These are phyloP conservation scores for Eulacestoma nigropectus DNA, from an alignment of 2,113 vertebrate genomes.

Conservation along the genomic window DNA sequence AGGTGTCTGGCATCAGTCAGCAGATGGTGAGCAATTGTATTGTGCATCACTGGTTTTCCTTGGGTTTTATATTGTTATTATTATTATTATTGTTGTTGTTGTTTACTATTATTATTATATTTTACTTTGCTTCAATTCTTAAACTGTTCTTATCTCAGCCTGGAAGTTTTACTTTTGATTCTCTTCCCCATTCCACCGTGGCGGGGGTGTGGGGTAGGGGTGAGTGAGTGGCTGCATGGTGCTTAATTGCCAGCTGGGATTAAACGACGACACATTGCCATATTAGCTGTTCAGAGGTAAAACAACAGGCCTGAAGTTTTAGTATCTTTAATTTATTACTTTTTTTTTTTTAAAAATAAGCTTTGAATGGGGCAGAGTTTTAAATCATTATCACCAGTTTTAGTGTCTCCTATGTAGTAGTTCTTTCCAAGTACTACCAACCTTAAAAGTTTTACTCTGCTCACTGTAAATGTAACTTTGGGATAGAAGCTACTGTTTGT, in stretches of 20 bases:
- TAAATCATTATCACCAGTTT: background rate
- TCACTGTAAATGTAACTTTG: background rate
- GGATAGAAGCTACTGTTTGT: background rate
- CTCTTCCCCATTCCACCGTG: background rate
- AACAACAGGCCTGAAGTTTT: background rate
- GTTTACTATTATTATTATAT: background rate
- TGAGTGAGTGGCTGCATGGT: background rate
- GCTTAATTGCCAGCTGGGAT: background rate
- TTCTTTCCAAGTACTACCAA: background rate
- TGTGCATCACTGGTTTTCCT: background rate
- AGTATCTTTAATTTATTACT: background rate
- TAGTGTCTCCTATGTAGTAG: background rate
- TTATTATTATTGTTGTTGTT: background rate
- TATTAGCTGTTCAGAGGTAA: background rate
- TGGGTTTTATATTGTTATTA: background rate
- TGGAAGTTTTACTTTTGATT: background rate
- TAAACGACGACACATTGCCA: rapidly evolving
- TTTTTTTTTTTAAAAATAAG: background rate
- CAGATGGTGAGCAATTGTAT: background rate
- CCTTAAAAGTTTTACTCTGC: background rate
- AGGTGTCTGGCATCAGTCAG: background rate
- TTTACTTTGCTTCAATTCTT: background rate
- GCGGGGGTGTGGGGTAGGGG: rapidly evolving
- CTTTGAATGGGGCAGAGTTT: background rate
- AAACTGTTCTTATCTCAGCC: background rate